Percentiles rank a stretch among this genome's conserved stretches.
Evolutionary conservation across 1,140 invertebrate genomes (phyloP).

Genomic region (Musca domestica): DNA sequence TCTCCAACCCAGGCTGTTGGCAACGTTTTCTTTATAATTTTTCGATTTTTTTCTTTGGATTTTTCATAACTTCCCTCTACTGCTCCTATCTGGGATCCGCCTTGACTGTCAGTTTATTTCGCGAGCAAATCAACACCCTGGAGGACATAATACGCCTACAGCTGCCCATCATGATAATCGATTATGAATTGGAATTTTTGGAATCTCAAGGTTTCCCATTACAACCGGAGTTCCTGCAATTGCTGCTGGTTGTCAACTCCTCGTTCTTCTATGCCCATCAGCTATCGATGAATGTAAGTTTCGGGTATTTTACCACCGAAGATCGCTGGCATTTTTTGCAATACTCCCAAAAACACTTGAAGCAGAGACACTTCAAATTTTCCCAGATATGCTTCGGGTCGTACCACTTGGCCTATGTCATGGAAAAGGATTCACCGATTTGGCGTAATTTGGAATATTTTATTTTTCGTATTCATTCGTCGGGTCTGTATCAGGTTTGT

Average conservation of each 20-base stretch:
- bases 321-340: constrained; percentile 44
- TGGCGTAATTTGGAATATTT: constrained; percentile 36
- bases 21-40: too few species aligned
- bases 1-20: too few species aligned
- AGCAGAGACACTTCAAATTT: constrained; percentile 41
- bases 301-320: constrained; percentile 42
- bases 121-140: constrained; percentile 42
- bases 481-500: constrained; percentile 38
- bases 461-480: constrained; percentile 39
- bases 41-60: constrained; percentile 29
- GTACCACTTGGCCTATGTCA: constrained; percentile 39
- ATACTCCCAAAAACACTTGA: constrained; percentile 40
- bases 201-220: constrained; percentile 35
- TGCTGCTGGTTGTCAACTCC: constrained; percentile 34
- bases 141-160: constrained; percentile 38
- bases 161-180: constrained; percentile 35
- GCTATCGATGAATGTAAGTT: constrained; percentile 37
- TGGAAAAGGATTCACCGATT: constrained; percentile 42
- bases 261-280: constrained; percentile 41
- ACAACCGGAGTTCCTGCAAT: constrained; percentile 23
- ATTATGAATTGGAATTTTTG: constrained; percentile 39
- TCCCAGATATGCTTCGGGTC: constrained; percentile 42
- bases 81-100: constrained; percentile 39
- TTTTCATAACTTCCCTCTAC: constrained; percentile 42
- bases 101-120: constrained; percentile 39